Percentiles rank a stretch among this genome's conserved stretches.
Evolutionary conservation across 2,797 vertebrate genomes (phyloP).

Genomic region (Tiaroga cobitis): DNA sequence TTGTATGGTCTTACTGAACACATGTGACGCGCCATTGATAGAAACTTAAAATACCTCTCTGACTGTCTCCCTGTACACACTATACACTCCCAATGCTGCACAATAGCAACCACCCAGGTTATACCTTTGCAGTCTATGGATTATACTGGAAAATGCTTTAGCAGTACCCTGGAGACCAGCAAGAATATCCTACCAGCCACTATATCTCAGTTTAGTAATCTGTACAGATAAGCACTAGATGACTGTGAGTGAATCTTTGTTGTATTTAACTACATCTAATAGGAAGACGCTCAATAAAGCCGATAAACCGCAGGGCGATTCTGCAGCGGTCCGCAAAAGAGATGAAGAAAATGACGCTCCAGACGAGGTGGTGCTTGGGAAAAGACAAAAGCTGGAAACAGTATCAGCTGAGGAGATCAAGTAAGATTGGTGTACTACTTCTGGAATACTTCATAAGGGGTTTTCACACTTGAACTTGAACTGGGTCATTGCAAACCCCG

Average conservation of each 20-base stretch:
- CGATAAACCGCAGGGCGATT: conserved; percentile 66
- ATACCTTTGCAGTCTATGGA: too few relatives aligned
- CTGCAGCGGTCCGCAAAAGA: conserved; percentile 75
- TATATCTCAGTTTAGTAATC: too few relatives aligned
- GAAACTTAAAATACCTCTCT: neutral
- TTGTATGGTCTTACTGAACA: neutral
- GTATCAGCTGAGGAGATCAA: conserved; percentile 82
- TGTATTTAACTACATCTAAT: neutral
- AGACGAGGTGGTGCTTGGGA: conserved; percentile 82
- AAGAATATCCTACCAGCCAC: neutral
- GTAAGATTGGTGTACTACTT: conserved; percentile 71
- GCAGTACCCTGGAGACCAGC: neutral
- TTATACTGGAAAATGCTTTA: neutral
- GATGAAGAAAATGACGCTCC: conserved; percentile 77
- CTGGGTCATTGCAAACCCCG: neutral
- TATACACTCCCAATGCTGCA: too few relatives aligned
- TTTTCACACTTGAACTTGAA: neutral
- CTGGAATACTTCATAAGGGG: neutral
- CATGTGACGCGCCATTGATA: neutral
- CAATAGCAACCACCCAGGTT: neutral
- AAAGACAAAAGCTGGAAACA: conserved; percentile 84
- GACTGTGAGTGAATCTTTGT: neutral
- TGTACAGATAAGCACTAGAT: neutral
- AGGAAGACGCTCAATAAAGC: conserved; percentile 77
- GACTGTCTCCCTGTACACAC: neutral